Percentiles rank a stretch among this genome's conserved stretches.
Evolutionary conservation across 2,888 invertebrate species (phyloP).

Genomic region (Ichneumoninae sp.): DNA sequence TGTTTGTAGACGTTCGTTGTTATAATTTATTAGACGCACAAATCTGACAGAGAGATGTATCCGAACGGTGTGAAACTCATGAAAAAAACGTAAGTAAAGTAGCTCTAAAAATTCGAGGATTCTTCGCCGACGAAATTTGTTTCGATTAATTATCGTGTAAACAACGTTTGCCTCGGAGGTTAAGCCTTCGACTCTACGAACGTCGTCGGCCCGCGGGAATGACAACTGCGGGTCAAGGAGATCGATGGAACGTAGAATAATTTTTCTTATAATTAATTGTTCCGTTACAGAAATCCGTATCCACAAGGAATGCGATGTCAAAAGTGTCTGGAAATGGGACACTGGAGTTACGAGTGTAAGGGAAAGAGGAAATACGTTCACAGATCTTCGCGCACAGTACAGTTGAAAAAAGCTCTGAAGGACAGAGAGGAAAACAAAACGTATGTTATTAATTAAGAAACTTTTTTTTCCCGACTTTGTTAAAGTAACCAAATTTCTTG

Average conservation of each 20-base stretch:
- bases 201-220: neutral
- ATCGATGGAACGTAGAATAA: neutral
- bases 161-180: neutral
- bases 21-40: slow-evolving; percentile 10
- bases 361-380: slow-evolving; percentile 95
- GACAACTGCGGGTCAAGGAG: neutral
- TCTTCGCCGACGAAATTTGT: neutral
- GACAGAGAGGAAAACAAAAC: slow-evolving; percentile 83
- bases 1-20: slow-evolving; percentile 36
- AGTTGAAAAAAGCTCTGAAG: slow-evolving; percentile 89
- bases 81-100: slow-evolving; percentile 74
- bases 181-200: neutral
- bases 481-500: no score
- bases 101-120: neutral
- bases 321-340: slow-evolving; percentile 96
- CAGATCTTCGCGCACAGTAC: slow-evolving; percentile 92
- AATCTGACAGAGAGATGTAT: slow-evolving; percentile 67
- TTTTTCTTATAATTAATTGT: slow-evolving; percentile 5
- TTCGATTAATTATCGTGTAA: neutral
- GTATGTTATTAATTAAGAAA: slow-evolving; percentile 67
- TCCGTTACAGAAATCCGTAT: slow-evolving; percentile 83
- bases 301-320: slow-evolving; percentile 94
- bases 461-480: no score
- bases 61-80: slow-evolving; percentile 70
- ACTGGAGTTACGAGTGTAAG: slow-evolving; percentile 97